Percentiles rank a stretch among this genome's conserved stretches.
These are phyloP conservation scores for Phyllotreta cruciferae DNA, from an alignment of 2,888 invertebrate species.

Conservation along the genomic window DNA sequence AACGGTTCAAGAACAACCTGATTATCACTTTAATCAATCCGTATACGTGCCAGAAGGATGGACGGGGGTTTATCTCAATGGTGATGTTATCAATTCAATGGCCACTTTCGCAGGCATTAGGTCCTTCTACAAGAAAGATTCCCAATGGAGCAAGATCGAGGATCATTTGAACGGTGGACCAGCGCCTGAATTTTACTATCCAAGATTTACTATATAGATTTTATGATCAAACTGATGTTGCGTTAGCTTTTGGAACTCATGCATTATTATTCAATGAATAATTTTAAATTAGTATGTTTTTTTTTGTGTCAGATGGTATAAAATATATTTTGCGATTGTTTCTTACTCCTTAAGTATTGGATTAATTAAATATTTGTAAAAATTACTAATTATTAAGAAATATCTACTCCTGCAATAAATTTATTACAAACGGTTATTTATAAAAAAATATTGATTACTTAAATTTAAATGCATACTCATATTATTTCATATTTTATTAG, in stretches of 20 bases:
- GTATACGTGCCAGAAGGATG: constrained; percentile 44
- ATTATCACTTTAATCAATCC: constrained; percentile 30
- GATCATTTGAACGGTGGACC: constrained; percentile 42
- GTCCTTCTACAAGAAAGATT: constrained; percentile 45
- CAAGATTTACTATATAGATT: no score
- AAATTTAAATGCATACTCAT: no score
- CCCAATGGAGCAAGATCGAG: constrained; percentile 43
- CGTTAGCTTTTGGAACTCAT: constrained; percentile 43
- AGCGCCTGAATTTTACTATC: constrained; percentile 42
- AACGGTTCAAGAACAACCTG: constrained; percentile 35
- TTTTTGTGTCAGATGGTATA: no score
- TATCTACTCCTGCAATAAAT: no score
- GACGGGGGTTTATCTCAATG: constrained; percentile 44
- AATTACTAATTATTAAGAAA: no score
- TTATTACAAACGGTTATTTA: no score
- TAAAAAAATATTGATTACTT: no score
- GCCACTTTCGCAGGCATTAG: constrained; percentile 42
- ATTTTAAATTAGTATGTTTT: no score
- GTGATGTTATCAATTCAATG: constrained; percentile 42
- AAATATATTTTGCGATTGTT: no score
- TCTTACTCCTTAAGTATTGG: no score
- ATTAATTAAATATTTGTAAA: no score
- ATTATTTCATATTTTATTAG: no score
- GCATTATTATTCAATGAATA: constrained; percentile 45
- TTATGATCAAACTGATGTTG: constrained; percentile 46